Conservation (phyloP, 2,888 invertebrate genomes). For the Catocala fraxini region DNA sequence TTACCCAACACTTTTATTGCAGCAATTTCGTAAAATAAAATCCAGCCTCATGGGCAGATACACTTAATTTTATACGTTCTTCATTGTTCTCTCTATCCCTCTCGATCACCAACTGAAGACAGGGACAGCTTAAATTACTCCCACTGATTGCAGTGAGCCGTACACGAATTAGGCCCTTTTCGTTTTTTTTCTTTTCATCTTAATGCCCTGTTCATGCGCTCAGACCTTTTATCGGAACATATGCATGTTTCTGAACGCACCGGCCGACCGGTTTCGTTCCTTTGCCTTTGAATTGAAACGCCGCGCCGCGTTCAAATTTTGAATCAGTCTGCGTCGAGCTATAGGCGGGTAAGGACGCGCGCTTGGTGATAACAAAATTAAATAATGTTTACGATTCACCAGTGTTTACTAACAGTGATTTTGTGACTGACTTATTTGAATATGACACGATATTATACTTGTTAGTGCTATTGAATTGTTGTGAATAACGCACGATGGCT, state of each 20-base stretch:
- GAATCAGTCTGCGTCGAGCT: constrained; percentile 75
- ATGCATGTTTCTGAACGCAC: constrained; percentile 80
- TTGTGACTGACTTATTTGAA: constrained; percentile 69
- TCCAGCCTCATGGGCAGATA: constrained; percentile 77
- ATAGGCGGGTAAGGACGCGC: constrained; percentile 57
- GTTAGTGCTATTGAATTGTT: constrained; percentile 56
- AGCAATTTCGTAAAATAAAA: constrained; percentile 81
- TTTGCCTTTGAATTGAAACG: constrained; percentile 79
- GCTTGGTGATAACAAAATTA: constrained; percentile 31
- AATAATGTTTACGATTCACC: constrained; percentile 74
- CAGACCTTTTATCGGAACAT: constrained; percentile 84
- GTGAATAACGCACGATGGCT: constrained; percentile 71
- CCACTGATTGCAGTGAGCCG: constrained; percentile 85
- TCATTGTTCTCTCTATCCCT: constrained; percentile 68
- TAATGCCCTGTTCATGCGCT: constrained; percentile 85
- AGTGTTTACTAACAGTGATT: constrained; percentile 69
- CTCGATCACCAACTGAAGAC: constrained; percentile 53
- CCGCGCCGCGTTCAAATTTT: constrained; percentile 70
- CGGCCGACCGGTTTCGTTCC: constrained; percentile 81
- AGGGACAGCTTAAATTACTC: constrained; percentile 77
- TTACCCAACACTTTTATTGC: constrained; percentile 82
- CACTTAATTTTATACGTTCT: constrained; percentile 81
- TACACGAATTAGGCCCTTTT: constrained; percentile 84
- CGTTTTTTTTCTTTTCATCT: constrained; percentile 73
- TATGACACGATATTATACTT: constrained; percentile 66